Evolutionary conservation across 2,113 vertebrate genomes (phyloP).

Genomic region (Mola mola): DNA sequence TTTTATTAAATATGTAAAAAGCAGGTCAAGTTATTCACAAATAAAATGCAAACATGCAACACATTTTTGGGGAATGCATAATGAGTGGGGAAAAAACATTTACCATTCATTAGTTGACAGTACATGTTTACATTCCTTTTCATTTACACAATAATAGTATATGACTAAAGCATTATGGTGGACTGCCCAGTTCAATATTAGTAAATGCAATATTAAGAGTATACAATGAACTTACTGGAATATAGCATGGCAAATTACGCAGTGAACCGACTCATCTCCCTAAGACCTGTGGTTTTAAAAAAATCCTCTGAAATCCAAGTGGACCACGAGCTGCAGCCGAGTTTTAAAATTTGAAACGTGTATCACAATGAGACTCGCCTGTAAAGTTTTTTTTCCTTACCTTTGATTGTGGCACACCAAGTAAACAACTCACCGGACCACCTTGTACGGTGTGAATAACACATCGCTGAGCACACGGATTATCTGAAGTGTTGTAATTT

Average conservation of each 20-base stretch:
- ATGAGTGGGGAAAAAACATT: slow-evolving; percentile 90
- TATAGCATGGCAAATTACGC: slow-evolving; percentile 78
- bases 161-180: slow-evolving; percentile 92
- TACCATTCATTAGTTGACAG: slow-evolving; percentile 98
- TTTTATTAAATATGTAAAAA: slow-evolving; percentile 99
- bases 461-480: slow-evolving; percentile 56
- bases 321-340: slow-evolving; percentile 55
- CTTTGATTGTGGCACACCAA: slow-evolving; percentile 52
- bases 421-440: slow-evolving; percentile 41
- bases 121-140: slow-evolving; percentile 99
- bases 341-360: slow-evolving; percentile 61
- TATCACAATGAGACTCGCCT: slow-evolving; percentile 60
- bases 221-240: slow-evolving; percentile 81
- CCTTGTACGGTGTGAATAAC: slow-evolving; percentile 31
- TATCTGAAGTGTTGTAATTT: slow-evolving; percentile 59
- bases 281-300: slow-evolving; percentile 75
- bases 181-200: slow-evolving; percentile 91
- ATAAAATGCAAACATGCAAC: slow-evolving; percentile 98
- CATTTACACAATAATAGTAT: slow-evolving; percentile 94
- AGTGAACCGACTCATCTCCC: slow-evolving; percentile 72
- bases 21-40: slow-evolving; percentile 99
- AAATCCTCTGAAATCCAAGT: slow-evolving; percentile 62
- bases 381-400: slow-evolving; percentile 50
- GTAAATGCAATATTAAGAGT: slow-evolving; percentile 87
- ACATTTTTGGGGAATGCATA: slow-evolving; percentile 91